phyloP scores from a whole-genome alignment of 2,888 invertebrate genomes.

The Pyrochroa serraticornis region DNA sequence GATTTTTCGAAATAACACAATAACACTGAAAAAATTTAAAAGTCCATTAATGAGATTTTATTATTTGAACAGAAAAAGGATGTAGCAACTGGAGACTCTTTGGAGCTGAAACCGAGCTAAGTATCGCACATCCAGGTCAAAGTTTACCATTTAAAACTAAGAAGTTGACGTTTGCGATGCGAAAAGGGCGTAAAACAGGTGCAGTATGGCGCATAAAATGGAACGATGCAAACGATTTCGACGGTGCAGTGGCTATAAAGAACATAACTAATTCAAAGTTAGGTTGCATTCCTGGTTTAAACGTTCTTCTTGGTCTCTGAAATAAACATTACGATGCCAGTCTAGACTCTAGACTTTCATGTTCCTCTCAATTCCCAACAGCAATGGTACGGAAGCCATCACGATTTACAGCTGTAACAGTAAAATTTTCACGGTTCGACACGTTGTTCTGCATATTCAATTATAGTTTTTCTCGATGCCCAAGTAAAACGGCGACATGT shows the following conservation, averaged over 20 bases:
- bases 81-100: too few relatives aligned
- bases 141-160: too few relatives aligned
- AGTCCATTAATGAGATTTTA: too few relatives aligned
- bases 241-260: constrained; percentile 35
- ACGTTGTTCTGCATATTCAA: constrained; percentile 23
- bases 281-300: constrained; percentile 17
- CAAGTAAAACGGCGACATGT: constrained; percentile 15
- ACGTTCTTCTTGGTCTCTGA: constrained; percentile 6
- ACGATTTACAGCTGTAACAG: constrained; percentile 5
- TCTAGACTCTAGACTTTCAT: constrained; percentile 21
- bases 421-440: neutral
- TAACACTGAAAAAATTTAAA: too few relatives aligned
- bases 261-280: constrained; percentile 38
- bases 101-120: too few relatives aligned
- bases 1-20: too few relatives aligned
- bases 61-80: too few relatives aligned
- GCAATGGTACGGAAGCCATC: neutral
- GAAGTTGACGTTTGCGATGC: too few relatives aligned
- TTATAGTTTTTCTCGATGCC: constrained; percentile 19
- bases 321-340: constrained; percentile 19
- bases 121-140: too few relatives aligned
- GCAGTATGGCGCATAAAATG: constrained; percentile 31
- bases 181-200: too few relatives aligned
- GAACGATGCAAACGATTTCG: constrained; percentile 29
- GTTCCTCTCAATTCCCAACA: neutral